Conservation (phyloP, 2,888 invertebrate species). For the Chromoteleia sp. region DNA sequence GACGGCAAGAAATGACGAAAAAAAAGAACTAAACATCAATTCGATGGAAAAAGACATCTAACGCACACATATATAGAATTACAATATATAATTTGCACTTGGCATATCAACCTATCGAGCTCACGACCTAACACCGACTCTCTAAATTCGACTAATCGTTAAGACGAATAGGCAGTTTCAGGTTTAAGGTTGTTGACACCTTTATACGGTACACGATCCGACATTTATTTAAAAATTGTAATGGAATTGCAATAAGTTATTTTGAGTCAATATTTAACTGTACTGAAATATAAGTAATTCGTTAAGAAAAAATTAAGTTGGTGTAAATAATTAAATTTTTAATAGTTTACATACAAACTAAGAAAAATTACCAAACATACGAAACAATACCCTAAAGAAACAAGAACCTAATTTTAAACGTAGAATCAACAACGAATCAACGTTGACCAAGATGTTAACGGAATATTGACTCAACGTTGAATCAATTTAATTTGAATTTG, state of each 20-base stretch:
- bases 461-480: no score
- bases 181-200: background rate
- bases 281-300: no score
- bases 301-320: no score
- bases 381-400: no score
- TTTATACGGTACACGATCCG: background rate
- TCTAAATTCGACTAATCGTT: slow-evolving; percentile 70
- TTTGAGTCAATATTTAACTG: no score
- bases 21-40: slow-evolving; percentile 79
- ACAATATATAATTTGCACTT: slow-evolving; percentile 74
- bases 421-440: no score
- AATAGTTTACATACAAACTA: no score
- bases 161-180: slow-evolving; percentile 52
- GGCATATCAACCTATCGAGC: slow-evolving; percentile 78
- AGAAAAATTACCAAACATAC: no score
- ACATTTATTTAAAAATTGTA: background rate
- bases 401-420: no score
- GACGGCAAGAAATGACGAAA: slow-evolving; percentile 79
- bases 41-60: slow-evolving; percentile 78
- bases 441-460: no score
- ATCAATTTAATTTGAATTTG: no score
- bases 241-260: slow-evolving; percentile 1
- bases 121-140: slow-evolving; percentile 79
- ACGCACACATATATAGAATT: slow-evolving; percentile 74
- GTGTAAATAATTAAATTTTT: no score